Evolutionary conservation across 1,140 invertebrate genomes (phyloP).

Genomic region (Drosophila murphyi): DNA sequence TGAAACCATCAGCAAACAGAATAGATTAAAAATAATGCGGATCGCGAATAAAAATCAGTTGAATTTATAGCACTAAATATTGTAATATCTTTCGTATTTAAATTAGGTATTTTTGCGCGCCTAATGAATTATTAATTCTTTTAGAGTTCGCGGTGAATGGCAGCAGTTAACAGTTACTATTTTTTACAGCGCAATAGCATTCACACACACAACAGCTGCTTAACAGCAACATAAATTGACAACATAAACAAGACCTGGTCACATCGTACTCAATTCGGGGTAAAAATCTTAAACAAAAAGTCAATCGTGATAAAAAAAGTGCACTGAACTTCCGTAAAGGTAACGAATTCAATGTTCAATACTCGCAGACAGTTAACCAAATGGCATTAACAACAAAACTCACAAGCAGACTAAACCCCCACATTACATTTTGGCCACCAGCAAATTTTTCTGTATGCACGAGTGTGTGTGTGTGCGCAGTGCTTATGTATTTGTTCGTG

Average conservation of each 20-base stretch:
- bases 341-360: constrained; percentile 37
- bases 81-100: background rate
- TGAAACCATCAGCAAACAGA: too few relatives aligned
- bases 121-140: background rate
- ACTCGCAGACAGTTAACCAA: constrained; percentile 42
- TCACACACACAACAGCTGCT: constrained; percentile 21
- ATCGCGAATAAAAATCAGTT: too few relatives aligned
- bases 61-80: too few relatives aligned
- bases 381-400: constrained; percentile 43
- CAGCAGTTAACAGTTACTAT: background rate
- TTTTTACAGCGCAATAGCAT: constrained; percentile 6
- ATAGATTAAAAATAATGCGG: too few relatives aligned
- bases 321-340: constrained; percentile 51
- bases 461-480: constrained; percentile 44
- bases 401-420: constrained; percentile 37
- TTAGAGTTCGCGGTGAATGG: constrained; percentile 9
- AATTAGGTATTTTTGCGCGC: background rate
- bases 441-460: constrained; percentile 54
- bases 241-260: constrained; percentile 27
- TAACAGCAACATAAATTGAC: constrained; percentile 21
- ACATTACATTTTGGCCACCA: constrained; percentile 45
- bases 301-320: constrained; percentile 46
- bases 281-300: constrained; percentile 56
- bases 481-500: constrained; percentile 38
- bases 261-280: constrained; percentile 38